Evolutionary conservation across 1,140 invertebrate genomes (phyloP).

Genomic region (Chelonus insularis): DNA sequence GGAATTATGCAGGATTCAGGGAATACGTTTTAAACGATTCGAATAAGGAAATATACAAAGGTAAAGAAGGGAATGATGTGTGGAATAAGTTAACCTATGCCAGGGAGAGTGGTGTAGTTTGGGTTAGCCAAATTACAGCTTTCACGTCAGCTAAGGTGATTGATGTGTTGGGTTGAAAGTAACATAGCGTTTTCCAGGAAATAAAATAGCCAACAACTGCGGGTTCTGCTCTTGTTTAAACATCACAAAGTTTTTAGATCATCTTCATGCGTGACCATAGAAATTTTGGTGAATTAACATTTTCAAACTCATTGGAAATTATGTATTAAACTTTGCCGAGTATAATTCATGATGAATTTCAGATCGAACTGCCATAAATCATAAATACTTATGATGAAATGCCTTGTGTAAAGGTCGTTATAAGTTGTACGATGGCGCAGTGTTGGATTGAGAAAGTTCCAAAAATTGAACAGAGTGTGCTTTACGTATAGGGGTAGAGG

Average conservation of each 20-base stretch:
- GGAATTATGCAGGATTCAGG: conserved; percentile 40
- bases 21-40: conserved; percentile 42
- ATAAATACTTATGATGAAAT: background rate
- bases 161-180: conserved; percentile 46
- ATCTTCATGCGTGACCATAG: background rate
- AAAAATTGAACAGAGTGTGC: background rate
- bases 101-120: conserved; percentile 29
- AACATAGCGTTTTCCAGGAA: conserved; percentile 49
- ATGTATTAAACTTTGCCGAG: background rate
- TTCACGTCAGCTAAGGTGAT: conserved; percentile 56
- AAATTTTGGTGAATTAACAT: conserved; percentile 5
- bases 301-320: background rate
- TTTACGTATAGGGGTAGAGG: background rate
- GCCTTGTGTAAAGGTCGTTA: background rate
- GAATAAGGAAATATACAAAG: conserved; percentile 14
- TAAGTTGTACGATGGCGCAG: background rate
- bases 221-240: background rate
- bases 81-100: conserved; percentile 31
- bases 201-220: conserved; percentile 47
- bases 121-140: conserved; percentile 60
- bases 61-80: conserved; percentile 25
- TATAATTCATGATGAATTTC: background rate
- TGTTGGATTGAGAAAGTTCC: background rate
- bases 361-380: background rate
- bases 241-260: background rate